Evolutionary conservation across 37 sponge, comb jelly and placozoan species (phyloP).

Genomic region (Chondrosia reniformis): DNA sequence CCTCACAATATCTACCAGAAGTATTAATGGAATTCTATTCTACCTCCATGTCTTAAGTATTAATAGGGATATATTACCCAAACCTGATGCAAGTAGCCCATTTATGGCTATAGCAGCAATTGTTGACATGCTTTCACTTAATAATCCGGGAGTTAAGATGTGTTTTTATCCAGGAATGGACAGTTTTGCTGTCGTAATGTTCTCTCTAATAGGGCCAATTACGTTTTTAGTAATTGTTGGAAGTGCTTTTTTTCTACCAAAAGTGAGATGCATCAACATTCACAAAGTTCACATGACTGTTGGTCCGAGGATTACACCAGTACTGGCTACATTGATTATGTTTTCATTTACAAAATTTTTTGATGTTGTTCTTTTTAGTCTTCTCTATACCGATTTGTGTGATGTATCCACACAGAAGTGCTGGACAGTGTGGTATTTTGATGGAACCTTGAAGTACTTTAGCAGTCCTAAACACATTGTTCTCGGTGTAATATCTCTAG

Average conservation of each 20-base stretch:
- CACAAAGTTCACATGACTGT: not conserved
- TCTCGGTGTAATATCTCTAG: not conserved
- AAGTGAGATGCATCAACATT: not conserved
- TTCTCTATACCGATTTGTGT: not conserved
- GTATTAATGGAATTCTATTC: too few species aligned
- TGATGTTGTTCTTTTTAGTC: not conserved
- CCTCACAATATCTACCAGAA: too few species aligned
- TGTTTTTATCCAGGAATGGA: conserved; percentile 45
- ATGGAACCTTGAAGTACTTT: conserved; percentile 21
- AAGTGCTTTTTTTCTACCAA: conserved; percentile 3
- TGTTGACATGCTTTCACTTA: too few species aligned
- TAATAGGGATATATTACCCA: too few species aligned
- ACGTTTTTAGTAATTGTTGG: conserved; percentile 24
- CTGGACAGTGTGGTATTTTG: conserved; percentile 15
- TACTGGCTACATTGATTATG: conserved; percentile 22
- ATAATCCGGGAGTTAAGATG: too few species aligned
- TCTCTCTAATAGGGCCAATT: conserved; percentile 25
- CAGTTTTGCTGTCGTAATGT: conserved; percentile 11
- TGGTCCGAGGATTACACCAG: conserved; percentile 23
- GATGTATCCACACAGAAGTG: too few species aligned
- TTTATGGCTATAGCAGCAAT: too few species aligned
- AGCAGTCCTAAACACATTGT: conserved; percentile 1
- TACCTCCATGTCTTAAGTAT: too few species aligned
- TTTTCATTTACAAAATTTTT: conserved; percentile 15
- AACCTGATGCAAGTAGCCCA: too few species aligned